Conservation (phyloP, 2,113 vertebrate species). For the Ploceus nigricollis region DNA sequence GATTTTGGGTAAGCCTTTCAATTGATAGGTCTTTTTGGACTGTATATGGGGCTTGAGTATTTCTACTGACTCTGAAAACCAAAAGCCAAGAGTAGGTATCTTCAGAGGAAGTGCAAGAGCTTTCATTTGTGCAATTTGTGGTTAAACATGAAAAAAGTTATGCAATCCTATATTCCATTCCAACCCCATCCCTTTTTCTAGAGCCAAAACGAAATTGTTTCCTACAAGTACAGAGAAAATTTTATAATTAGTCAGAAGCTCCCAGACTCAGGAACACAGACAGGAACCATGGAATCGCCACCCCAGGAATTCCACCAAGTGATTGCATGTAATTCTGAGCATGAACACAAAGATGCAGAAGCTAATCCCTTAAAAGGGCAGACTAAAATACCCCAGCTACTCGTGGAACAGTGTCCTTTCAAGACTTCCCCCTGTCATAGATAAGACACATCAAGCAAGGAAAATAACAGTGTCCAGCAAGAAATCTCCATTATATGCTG, state of each 20-base stretch:
- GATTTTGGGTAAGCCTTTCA: neutral
- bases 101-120: conserved; percentile 24
- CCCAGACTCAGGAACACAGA: conserved; percentile 36
- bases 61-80: neutral
- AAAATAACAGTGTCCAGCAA: neutral
- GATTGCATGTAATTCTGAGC: conserved; percentile 6
- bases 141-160: conserved; percentile 40
- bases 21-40: neutral
- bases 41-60: neutral
- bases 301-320: conserved; percentile 41
- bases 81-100: conserved; percentile 33
- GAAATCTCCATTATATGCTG: neutral
- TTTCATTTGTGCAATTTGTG: conserved; percentile 32
- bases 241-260: conserved; percentile 54
- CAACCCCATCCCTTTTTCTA: conserved; percentile 38
- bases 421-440: neutral
- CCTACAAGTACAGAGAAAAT: conserved; percentile 38
- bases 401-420: neutral
- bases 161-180: neutral
- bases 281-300: conserved; percentile 26
- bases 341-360: conserved; percentile 33
- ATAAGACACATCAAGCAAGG: neutral
- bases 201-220: conserved; percentile 53
- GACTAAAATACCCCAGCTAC: neutral
- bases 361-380: neutral